Evolutionary conservation across 2,797 vertebrate genomes (phyloP), one percentile per base, ranked within the genome.

Genomic region (Xiphophorus birchmanni): DNA sequence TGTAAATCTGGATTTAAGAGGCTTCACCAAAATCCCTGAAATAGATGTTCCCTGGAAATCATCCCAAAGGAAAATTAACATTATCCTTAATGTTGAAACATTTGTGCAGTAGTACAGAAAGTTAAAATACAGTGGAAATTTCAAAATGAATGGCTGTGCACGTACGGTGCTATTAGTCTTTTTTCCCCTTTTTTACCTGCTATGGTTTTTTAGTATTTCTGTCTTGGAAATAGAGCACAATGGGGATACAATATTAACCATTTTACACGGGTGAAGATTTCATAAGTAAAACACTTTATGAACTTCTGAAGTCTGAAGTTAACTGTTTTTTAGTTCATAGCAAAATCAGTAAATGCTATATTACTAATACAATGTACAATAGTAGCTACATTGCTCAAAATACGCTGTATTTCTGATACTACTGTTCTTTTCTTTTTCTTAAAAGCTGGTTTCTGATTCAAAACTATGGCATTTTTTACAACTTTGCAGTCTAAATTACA

Each of bases 1-100:
- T 80, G 84, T 85, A 85, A 80, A 60, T 73, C 18, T 40, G 32
- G 75, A 84, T 83, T 91, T 79, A 83, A 56, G 23, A 80, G 42
- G 29, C 32, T 86, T 54, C 78, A 50, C 45, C 72, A 72, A 40
- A n/a, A 76, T 50, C 73, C 77, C 73, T 76, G 56, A 35, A 58
- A 54, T 77, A 32, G 26, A 2, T 45, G 18, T 35, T 80, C 63
- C 35, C 52, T 67, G 35, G 73, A 72, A 87, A 81, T 74, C 54
- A 77, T 73, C 75, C 26, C 29, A 44, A 83, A 72, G 29, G 26
- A 75, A 58, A 29, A 50, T 73, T 21, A n/a, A 74, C 54, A 42
- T 58, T 26, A 5, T 50, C n/a, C 3, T 77, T 69, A 82, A 76
- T 29, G 23, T 78, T 75, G 47, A 50, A 86, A 63, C 58, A 74